Percentiles rank a stretch among this genome's conserved stretches.
These are phyloP conservation scores for Linnaemya vulpina DNA, from an alignment of 2,888 invertebrate genomes.

Conservation along the genomic window DNA sequence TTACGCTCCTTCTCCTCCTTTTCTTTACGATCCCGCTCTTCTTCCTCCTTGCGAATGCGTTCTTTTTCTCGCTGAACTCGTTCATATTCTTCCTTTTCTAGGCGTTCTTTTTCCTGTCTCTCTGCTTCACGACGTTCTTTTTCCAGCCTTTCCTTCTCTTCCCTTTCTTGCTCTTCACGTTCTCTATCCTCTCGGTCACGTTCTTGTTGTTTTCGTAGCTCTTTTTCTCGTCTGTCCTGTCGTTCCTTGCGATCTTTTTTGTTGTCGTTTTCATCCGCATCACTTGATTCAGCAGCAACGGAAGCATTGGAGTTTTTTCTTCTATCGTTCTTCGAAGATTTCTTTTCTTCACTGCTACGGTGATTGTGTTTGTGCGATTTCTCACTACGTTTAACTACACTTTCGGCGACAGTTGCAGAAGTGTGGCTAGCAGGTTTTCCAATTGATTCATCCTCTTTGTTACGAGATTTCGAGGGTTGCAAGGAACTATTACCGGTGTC, in stretches of 20 bases:
- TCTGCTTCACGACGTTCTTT: slow-evolving; percentile 76
- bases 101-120: slow-evolving; percentile 74
- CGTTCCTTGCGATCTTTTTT: slow-evolving; percentile 77
- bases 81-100: slow-evolving; percentile 76
- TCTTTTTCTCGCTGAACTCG: slow-evolving; percentile 77
- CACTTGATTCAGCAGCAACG: slow-evolving; percentile 75
- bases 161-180: slow-evolving; percentile 74
- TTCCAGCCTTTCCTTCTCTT: slow-evolving; percentile 75
- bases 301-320: slow-evolving; percentile 78
- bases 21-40: slow-evolving; percentile 76
- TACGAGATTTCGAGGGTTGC: slow-evolving; percentile 67
- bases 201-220: slow-evolving; percentile 76
- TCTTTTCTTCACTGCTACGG: slow-evolving; percentile 79
- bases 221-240: slow-evolving; percentile 75
- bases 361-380: slow-evolving; percentile 80
- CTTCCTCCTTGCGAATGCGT: slow-evolving; percentile 76
- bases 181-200: slow-evolving; percentile 77
- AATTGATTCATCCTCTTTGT: slow-evolving; percentile 79
- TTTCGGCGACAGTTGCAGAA: slow-evolving; percentile 56
- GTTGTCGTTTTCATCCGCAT: slow-evolving; percentile 75
- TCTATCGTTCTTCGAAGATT: slow-evolving; percentile 74
- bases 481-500: slow-evolving; percentile 69
- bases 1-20: slow-evolving; percentile 78
- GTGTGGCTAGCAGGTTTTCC: slow-evolving; percentile 67
- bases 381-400: slow-evolving; percentile 75